Base-by-base conservation (phyloP, 1,140 invertebrate species). In the Limonius californicus region DNA sequence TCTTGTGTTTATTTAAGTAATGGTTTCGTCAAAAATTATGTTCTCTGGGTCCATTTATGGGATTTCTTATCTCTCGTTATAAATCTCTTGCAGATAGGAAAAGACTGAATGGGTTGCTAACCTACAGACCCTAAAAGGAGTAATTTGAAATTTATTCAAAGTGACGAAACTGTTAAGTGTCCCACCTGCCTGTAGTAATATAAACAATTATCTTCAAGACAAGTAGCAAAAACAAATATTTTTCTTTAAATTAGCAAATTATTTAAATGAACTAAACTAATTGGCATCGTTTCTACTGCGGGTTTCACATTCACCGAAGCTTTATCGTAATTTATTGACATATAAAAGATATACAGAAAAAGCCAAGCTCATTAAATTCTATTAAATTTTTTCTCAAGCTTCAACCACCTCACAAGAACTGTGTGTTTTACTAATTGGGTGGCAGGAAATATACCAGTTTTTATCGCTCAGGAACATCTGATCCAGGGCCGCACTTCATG, bases 401-500 rank as follows among this genome's bases (percentile, higher is more conserved):
- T 27, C 58, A 60, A 47, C 19, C 58, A 60, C 58, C 58, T 60
- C 58, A 54, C 53, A 60, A 60, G 58, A 60, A 60, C 50, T 60
- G 32, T 61, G 58, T 67, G 65, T 67, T 45, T 21, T 59, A 67
- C 65, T 67, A 67, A 67, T 67, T 67, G 65, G 65, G 62, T 67
- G 62, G 62, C 65, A 64, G 62, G 59, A 61, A 60, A 55, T 54
- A 60, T 64, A 64, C 65, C 57, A 64, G 57, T 67, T 67, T 67
- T 67, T 67, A 66, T 66, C 61, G 23, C 7, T 21, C 2, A 14
- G 35, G n/a, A 12, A 14, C 35, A 39, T 39, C 35, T 39, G 35
- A 11, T 39, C 35, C 35, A 39, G 35, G 23, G 9, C 23, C 23
- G 23, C 3, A 27, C 9, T 27, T 27, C 3, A 27, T 27, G 9